phyloP scores from a whole-genome alignment of 2,113 vertebrate species.

The Psilopogon haemacephalus region DNA sequence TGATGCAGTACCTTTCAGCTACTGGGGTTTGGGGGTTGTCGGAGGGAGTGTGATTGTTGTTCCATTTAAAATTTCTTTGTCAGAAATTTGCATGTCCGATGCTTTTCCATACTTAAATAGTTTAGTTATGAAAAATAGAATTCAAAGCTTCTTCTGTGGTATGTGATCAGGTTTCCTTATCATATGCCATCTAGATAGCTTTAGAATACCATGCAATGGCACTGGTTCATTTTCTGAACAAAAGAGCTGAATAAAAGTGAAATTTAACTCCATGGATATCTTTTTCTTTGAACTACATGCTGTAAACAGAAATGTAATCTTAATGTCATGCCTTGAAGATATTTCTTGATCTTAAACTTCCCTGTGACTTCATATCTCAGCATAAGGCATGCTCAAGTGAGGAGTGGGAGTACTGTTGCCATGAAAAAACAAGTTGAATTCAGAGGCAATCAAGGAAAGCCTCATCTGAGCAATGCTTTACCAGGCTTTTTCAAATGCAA shows the following conservation, averaged over 20 bases:
- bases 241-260: not conserved
- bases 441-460: not conserved
- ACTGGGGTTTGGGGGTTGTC: not conserved
- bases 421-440: not conserved
- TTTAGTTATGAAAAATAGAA: not conserved
- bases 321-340: not conserved
- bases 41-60: not conserved
- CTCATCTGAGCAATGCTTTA: not conserved
- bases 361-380: rapidly evolving
- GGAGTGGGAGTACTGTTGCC: not conserved
- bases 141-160: not conserved
- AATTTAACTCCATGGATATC: not conserved
- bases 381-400: not conserved
- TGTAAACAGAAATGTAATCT: not conserved
- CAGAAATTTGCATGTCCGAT: not conserved
- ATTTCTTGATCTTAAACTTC: not conserved
- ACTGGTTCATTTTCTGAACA: not conserved
- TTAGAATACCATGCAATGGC: not conserved
- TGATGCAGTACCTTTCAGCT: not conserved
- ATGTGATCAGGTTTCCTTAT: not conserved
- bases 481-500: not conserved
- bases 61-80: not conserved
- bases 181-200: not conserved
- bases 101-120: not conserved
- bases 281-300: not conserved